These are phyloP conservation scores for Microtus ochrogaster DNA, from an alignment of 2,113 vertebrate species.

Conservation along the genomic window DNA sequence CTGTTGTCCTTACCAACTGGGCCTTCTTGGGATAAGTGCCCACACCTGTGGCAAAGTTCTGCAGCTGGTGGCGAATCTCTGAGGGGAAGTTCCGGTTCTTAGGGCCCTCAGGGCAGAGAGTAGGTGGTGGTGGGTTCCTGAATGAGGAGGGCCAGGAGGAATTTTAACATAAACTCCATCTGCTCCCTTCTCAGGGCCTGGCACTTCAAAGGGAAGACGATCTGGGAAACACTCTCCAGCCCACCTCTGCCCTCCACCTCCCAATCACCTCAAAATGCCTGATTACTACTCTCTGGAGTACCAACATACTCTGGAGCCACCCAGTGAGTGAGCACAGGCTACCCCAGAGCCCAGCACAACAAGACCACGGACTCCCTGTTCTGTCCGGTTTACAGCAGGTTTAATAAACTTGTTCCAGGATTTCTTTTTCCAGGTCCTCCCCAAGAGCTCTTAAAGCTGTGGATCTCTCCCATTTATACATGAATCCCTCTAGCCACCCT, in stretches of 20 bases:
- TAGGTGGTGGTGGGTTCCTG: slow-evolving; percentile 84
- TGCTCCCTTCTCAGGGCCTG: background rate
- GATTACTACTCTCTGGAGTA: background rate
- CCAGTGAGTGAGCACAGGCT: background rate
- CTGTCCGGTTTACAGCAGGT: background rate
- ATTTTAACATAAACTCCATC: background rate
- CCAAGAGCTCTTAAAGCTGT: background rate
- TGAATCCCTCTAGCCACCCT: background rate
- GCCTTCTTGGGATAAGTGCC: slow-evolving; percentile 80
- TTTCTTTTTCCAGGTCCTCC: background rate
- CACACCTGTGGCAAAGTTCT: slow-evolving; percentile 78
- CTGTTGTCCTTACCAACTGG: slow-evolving; percentile 77
- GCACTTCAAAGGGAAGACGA: background rate
- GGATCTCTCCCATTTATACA: background rate
- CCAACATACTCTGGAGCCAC: background rate
- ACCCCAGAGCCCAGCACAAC: background rate
- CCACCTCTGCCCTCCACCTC: too few relatives aligned
- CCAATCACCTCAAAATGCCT: background rate
- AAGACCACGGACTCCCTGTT: background rate
- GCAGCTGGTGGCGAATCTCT: slow-evolving; percentile 72
- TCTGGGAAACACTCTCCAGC: background rate
- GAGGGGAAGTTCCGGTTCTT: slow-evolving; percentile 79
- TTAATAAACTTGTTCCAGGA: background rate
- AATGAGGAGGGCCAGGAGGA: background rate
- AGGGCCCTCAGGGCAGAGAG: slow-evolving; percentile 81